Percentiles rank a stretch among this genome's conserved stretches.
Conservation (phyloP, 2,888 invertebrate species). For the Thera obeliscata region DNA sequence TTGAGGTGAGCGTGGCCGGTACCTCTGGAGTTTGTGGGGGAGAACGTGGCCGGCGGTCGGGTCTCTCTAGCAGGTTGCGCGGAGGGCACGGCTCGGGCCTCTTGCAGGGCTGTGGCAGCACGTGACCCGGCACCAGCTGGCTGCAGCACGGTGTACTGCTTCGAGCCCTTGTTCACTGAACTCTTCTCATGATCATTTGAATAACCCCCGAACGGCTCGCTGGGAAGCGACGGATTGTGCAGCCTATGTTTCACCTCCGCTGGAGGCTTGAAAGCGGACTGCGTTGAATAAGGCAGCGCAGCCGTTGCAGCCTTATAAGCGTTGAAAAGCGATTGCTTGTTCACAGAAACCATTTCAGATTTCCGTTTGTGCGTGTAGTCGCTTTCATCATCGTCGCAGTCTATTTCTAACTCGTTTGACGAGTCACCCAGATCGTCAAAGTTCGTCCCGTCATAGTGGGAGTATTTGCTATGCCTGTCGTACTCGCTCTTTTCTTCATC, state of each 20-base stretch:
- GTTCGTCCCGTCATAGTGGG: slow-evolving; percentile 88
- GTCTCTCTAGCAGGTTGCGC: slow-evolving; percentile 80
- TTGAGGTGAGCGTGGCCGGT: slow-evolving; percentile 59
- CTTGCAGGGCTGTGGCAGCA: slow-evolving; percentile 92
- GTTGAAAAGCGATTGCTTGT: slow-evolving; percentile 82
- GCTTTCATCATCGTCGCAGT: slow-evolving; percentile 85
- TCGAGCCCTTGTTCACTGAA: slow-evolving; percentile 80
- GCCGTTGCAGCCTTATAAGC: slow-evolving; percentile 83
- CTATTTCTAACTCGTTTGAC: slow-evolving; percentile 91
- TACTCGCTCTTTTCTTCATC: slow-evolving; percentile 72
- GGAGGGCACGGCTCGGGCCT: slow-evolving; percentile 85
- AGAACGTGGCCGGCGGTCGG: slow-evolving; percentile 83
- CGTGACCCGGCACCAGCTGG: slow-evolving; percentile 92
- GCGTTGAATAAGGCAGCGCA: slow-evolving; percentile 87
- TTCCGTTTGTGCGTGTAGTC: slow-evolving; percentile 79
- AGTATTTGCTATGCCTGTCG: slow-evolving; percentile 78
- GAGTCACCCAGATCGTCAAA: slow-evolving; percentile 91
- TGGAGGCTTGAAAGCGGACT: slow-evolving; percentile 92
- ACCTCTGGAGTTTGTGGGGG: slow-evolving; percentile 92
- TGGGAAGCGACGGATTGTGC: slow-evolving; percentile 74
- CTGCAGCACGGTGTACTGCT: slow-evolving; percentile 94
- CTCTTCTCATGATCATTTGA: slow-evolving; percentile 83
- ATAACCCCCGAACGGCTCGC: slow-evolving; percentile 91
- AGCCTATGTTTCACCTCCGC: slow-evolving; percentile 86
- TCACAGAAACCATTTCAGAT: slow-evolving; percentile 77